Percentiles rank a stretch among this genome's conserved stretches.
Conservation (phyloP, 2,113 vertebrate species). For the Furnarius figulus region DNA sequence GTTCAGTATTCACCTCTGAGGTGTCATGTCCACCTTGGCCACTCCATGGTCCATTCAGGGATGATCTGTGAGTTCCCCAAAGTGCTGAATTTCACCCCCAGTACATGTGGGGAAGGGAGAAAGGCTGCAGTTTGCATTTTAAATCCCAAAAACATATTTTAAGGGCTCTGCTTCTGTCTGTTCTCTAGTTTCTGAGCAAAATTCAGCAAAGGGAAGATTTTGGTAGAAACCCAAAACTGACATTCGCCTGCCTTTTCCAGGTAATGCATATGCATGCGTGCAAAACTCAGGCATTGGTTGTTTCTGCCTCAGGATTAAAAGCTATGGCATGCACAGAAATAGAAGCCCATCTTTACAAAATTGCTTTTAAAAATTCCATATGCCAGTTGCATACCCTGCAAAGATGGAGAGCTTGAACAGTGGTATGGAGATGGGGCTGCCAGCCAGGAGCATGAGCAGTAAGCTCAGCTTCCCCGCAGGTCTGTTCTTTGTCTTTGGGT, state of each 20-base stretch:
- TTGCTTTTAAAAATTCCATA: conserved; percentile 60
- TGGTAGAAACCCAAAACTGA: conserved; percentile 67
- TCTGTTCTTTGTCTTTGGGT: conserved; percentile 47
- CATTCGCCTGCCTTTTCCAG: conserved; percentile 69
- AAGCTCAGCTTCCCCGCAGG: not conserved
- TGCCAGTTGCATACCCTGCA: conserved; percentile 62
- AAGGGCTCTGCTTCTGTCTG: conserved; percentile 55
- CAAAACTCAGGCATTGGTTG: conserved; percentile 63
- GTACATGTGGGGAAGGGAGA: not conserved
- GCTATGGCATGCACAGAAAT: conserved; percentile 67
- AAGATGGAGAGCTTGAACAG: conserved; percentile 42
- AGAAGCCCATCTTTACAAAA: conserved; percentile 68
- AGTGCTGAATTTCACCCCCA: rapidly evolving
- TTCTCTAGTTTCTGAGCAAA: conserved; percentile 59
- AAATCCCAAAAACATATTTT: conserved; percentile 51
- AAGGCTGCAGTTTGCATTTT: conserved; percentile 32
- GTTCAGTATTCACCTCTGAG: not conserved
- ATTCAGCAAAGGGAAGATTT: conserved; percentile 62
- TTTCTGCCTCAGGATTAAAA: conserved; percentile 65
- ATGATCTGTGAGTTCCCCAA: not conserved
- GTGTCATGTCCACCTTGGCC: not conserved
- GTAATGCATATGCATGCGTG: conserved; percentile 69
- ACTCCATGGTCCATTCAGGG: not conserved
- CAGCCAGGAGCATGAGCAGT: conserved; percentile 50
- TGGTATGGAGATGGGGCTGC: conserved; percentile 24